Evolutionary conservation across 2,888 invertebrate genomes (phyloP).

Genomic region (Gastrophysa polygoni): DNA sequence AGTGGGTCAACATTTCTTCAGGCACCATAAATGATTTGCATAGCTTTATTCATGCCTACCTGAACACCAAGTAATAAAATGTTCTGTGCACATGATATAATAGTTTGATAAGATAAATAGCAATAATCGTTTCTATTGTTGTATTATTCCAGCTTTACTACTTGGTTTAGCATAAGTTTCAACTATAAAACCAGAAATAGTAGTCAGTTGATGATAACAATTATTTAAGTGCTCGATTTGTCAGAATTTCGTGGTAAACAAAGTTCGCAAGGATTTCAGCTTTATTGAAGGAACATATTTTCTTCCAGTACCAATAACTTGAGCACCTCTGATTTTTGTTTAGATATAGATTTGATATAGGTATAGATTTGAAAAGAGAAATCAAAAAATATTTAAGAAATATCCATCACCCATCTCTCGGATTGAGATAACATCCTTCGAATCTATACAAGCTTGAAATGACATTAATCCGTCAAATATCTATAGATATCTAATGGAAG

Average conservation of each 20-base stretch:
- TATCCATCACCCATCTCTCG: no score
- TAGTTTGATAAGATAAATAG: conserved; percentile 18
- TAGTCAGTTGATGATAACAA: conserved; percentile 16
- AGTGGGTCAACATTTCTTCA: not conserved
- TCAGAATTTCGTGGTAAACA: not conserved
- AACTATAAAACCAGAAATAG: conserved; percentile 26
- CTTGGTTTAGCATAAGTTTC: conserved; percentile 18
- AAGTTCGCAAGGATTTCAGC: no score
- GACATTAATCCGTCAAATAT: no score
- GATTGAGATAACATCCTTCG: no score
- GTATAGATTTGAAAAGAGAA: no score
- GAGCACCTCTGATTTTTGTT: no score
- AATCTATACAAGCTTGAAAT: no score
- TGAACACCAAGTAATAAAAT: not conserved
- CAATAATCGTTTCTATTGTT: conserved; percentile 20
- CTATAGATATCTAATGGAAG: no score
- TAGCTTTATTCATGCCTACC: not conserved
- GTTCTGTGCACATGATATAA: conserved; percentile 7
- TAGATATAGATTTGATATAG: no score
- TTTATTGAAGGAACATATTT: no score
- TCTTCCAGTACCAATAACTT: no score
- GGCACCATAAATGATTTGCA: not conserved
- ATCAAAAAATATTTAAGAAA: no score
- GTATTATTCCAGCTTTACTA: conserved; percentile 27
- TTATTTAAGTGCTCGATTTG: not conserved